A percentile compares a stretch with the other conserved stretches of the same genome.
These are phyloP conservation scores for Balaenoptera acutorostrata DNA, from an alignment of 2,113 vertebrate species.

Conservation along the genomic window DNA sequence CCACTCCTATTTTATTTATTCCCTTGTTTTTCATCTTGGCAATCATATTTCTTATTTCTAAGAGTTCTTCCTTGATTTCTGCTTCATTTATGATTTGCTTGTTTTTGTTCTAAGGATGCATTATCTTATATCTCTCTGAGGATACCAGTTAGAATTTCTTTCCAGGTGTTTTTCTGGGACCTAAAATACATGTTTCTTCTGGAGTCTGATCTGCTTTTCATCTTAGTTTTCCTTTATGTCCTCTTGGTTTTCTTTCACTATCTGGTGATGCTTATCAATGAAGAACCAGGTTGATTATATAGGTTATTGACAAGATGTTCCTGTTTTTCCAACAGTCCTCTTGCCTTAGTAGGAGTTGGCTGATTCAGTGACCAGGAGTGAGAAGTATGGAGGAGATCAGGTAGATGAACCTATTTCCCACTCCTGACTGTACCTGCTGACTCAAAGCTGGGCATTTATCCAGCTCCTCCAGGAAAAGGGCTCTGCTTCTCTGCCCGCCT, in stretches of 20 bases:
- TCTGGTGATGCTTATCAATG: neutral
- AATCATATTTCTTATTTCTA: neutral
- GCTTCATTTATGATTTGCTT: constrained; percentile 8
- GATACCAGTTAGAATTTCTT: neutral
- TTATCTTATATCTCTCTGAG: neutral
- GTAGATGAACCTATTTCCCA: neutral
- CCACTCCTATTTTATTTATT: neutral
- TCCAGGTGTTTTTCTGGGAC: neutral
- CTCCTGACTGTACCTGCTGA: neutral
- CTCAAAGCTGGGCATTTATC: neutral
- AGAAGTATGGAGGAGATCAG: neutral
- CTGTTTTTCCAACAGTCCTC: neutral
- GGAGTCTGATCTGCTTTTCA: neutral
- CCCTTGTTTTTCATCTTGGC: neutral
- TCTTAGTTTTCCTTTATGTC: neutral
- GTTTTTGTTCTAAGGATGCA: neutral
- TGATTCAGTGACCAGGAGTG: neutral
- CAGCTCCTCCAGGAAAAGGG: constrained; percentile 10
- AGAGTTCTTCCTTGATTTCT: neutral
- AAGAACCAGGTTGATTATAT: neutral
- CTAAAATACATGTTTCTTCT: neutral
- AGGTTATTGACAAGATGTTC: neutral
- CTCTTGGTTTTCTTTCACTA: neutral
- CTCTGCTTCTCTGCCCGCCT: neutral
- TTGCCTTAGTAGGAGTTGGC: neutral